Evolutionary conservation across 2,797 vertebrate species (phyloP), one percentile per base, ranked within the genome.

Genomic region (Rhyacichthys aspro): DNA sequence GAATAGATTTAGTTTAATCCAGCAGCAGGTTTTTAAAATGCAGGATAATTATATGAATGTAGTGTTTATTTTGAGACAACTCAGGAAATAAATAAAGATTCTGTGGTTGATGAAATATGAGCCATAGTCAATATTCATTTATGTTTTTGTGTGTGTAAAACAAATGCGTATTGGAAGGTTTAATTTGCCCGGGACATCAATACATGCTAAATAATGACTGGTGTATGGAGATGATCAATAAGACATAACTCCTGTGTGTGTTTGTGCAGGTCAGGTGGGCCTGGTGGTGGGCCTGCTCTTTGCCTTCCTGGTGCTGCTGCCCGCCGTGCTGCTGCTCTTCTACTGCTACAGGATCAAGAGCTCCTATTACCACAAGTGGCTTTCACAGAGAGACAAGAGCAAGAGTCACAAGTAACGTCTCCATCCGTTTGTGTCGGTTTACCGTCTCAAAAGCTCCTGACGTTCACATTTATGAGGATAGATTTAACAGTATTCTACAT

Each of bases 281-380:
- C 68, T 94, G 73, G 81, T 94, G 16, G 70, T 77, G 0, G 89
- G 90, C 0, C 62, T 95, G 46, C 79, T 95, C 16, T 90, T 95
- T 62, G 77, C 93, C 72, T 94, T 93, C 86, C 86, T 98, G 59
- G 83, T 95, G 54, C 54, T 96, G 62, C 85, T 97, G n/a, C 90
- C 93, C 74, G 32, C 85, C 55, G 69, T 89, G 86, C 80, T 89
- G 69, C 82, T 81, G 57, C 18, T 88, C 71, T 94, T 92, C 88
- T 92, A 87, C 75, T 98, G 93, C 89, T 94, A 88, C 85, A 87
- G 76, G 50, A 83, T 82, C 64, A 94, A 94, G 53, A 87, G 81
- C 7, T 94, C 93, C 0, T 85, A 70, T 11, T 90, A 90, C 68
- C 88, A 86, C 63, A 91, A 84, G 67, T 93, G 93, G 91, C 66